These are phyloP conservation scores for Erynnis tages DNA, from an alignment of 2,888 invertebrate genomes.

Conservation along the genomic window DNA sequence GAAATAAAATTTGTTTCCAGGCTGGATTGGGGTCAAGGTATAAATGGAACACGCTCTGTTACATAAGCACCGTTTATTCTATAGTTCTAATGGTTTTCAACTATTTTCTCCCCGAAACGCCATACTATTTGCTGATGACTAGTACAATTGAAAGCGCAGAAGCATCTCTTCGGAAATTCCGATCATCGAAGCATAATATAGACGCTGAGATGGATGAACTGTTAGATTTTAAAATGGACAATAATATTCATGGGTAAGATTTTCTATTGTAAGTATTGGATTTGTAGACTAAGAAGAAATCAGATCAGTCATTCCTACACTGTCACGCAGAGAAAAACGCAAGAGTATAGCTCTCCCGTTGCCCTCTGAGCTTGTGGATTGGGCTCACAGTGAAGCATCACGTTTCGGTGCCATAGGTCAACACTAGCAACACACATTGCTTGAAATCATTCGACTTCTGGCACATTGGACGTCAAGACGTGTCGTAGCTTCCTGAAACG, in stretches of 20 bases:
- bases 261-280: background rate
- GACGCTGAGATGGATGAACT: slow-evolving; percentile 49
- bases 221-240: slow-evolving; percentile 49
- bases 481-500: no score
- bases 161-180: slow-evolving; percentile 42
- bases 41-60: slow-evolving; percentile 47
- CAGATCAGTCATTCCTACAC: no score
- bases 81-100: slow-evolving; percentile 37
- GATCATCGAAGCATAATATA: slow-evolving; percentile 43
- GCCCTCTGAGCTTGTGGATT: no score
- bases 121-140: slow-evolving; percentile 50
- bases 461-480: no score
- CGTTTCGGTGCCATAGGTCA: no score
- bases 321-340: no score
- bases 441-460: no score
- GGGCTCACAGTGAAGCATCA: no score
- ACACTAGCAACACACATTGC: no score
- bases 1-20: slow-evolving; percentile 39
- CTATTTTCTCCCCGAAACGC: slow-evolving; percentile 53
- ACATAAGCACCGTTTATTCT: slow-evolving; percentile 38
- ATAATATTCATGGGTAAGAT: slow-evolving; percentile 57
- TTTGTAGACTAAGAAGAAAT: no score
- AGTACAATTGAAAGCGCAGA: slow-evolving; percentile 36
- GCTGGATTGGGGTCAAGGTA: slow-evolving; percentile 44
- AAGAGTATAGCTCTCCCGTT: no score